A percentile compares a stretch with the other conserved stretches of the same genome.
Evolutionary conservation across 2,797 vertebrate genomes (phyloP).

Genomic region (Cyprinella venusta): DNA sequence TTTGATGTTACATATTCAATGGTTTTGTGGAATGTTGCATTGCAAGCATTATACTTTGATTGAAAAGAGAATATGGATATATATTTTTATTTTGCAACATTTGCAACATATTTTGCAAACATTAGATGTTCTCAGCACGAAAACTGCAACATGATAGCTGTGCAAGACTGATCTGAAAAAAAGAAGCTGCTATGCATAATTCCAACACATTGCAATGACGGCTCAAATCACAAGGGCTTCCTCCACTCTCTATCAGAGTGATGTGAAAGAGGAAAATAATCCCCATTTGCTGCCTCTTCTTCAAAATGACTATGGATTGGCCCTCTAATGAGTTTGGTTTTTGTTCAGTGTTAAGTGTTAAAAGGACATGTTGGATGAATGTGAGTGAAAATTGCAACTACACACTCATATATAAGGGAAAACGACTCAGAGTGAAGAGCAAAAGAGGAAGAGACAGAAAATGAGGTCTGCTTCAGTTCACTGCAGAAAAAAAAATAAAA

Average conservation of each 20-base stretch:
- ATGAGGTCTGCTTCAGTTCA: constrained; percentile 21
- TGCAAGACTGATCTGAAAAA: background rate
- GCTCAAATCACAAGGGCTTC: constrained; percentile 4
- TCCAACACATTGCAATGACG: background rate
- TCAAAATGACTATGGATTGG: constrained; percentile 47
- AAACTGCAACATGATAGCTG: constrained; percentile 4
- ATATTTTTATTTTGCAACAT: no score
- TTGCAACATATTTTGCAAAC: background rate
- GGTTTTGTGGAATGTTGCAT: background rate
- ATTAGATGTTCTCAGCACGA: background rate
- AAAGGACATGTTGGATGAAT: constrained; percentile 8
- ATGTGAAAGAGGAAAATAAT: constrained; percentile 7
- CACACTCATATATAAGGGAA: background rate
- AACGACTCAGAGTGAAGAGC: background rate
- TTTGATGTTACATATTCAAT: background rate
- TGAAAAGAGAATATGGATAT: background rate
- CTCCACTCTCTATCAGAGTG: constrained; percentile 12
- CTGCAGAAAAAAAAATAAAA: background rate
- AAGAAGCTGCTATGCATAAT: constrained; percentile 8
- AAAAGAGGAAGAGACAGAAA: constrained; percentile 12
- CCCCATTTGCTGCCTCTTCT: constrained; percentile 23
- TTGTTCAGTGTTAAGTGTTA: constrained; percentile 26
- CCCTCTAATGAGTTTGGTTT: background rate
- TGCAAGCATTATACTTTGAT: background rate
- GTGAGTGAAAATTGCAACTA: constrained; percentile 28